Conservation (phyloP, 2,797 vertebrate genomes). For the Pseudotriccus pelzelni region DNA sequence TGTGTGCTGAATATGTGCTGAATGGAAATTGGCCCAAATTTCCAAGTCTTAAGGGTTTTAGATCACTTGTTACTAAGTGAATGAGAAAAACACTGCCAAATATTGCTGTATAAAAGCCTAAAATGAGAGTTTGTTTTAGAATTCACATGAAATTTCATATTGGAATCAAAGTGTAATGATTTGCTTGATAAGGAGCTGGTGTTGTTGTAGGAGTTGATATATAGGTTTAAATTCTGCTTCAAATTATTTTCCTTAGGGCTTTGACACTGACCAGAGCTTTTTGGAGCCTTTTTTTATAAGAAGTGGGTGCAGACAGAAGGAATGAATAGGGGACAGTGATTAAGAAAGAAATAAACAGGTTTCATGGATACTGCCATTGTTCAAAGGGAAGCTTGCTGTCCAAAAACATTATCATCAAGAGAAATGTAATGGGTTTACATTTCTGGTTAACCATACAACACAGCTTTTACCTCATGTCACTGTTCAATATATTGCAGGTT, state of each 20-base stretch:
- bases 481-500: slow-evolving; percentile 14
- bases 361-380: neutral
- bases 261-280: neutral
- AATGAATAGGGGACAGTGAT: neutral
- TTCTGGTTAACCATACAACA: slow-evolving; percentile 31
- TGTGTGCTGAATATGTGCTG: slow-evolving; percentile 2
- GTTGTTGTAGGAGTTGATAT: neutral
- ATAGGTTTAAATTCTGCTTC: neutral
- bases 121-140: neutral
- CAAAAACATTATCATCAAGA: slow-evolving; percentile 2
- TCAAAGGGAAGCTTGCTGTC: slow-evolving; percentile 14
- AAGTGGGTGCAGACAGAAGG: neutral
- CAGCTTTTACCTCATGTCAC: neutral
- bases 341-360: slow-evolving; percentile 4
- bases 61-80: neutral
- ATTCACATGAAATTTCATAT: neutral
- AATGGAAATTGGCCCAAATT: slow-evolving; percentile 4
- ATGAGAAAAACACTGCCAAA: slow-evolving; percentile 23
- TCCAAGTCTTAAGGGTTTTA: neutral
- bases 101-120: neutral
- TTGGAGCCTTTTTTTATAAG: neutral
- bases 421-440: slow-evolving; percentile 1
- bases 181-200: neutral
- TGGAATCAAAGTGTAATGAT: neutral
- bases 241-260: neutral